These are phyloP conservation scores for Xiphophorus hellerii DNA, from an alignment of 2,113 vertebrate species.

Conservation along the genomic window DNA sequence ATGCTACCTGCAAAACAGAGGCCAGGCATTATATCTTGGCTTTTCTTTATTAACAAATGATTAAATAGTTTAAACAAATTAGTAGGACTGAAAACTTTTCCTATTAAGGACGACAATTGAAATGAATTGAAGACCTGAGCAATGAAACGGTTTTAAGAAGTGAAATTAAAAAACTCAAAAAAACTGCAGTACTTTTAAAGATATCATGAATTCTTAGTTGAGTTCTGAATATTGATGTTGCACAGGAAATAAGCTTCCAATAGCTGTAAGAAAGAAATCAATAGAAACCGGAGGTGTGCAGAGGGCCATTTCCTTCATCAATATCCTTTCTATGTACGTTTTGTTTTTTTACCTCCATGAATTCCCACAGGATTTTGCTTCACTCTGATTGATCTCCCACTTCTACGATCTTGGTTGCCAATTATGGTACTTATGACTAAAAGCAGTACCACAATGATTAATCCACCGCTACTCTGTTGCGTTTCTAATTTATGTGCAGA, in stretches of 20 bases:
- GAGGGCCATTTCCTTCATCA: not conserved
- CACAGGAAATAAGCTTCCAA: too few relatives aligned
- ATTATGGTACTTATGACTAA: not conserved
- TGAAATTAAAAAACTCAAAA: not conserved
- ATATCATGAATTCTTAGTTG: too few relatives aligned
- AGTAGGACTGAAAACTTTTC: too few relatives aligned
- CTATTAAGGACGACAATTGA: not conserved
- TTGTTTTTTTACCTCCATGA: not conserved
- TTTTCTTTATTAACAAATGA: not conserved
- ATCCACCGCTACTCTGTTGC: not conserved
- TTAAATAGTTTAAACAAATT: too few relatives aligned
- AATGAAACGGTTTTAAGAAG: not conserved
- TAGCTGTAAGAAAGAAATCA: not conserved
- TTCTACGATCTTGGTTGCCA: not conserved
- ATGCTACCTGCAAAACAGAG: not conserved
- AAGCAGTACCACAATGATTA: not conserved
- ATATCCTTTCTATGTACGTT: not conserved
- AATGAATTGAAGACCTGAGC: not conserved
- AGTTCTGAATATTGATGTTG: too few relatives aligned
- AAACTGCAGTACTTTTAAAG: not conserved
- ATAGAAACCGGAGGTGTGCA: not conserved
- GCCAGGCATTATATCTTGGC: not conserved
- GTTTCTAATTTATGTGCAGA: not conserved
- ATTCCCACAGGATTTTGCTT: not conserved
- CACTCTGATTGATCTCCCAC: not conserved